phyloP scores from a whole-genome alignment of 1,140 invertebrate species.

The Battus philenor region DNA sequence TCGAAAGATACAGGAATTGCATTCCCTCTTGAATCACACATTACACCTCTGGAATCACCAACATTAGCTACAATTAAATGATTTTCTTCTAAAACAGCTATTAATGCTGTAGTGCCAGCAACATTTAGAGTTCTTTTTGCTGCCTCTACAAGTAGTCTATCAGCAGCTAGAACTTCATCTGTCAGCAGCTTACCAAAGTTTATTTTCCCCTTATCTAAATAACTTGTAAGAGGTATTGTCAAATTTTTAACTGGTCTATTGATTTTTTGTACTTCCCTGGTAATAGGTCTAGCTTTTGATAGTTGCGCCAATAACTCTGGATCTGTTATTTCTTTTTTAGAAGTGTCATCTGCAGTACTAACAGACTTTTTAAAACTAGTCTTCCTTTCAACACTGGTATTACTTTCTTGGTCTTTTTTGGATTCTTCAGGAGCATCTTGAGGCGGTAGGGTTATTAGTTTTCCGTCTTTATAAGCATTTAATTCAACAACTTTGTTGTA shows the following conservation, averaged over 20 bases:
- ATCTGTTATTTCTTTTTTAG: slow-evolving; percentile 81
- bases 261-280: slow-evolving; percentile 77
- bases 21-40: slow-evolving; percentile 93
- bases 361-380: slow-evolving; percentile 82
- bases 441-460: slow-evolving; percentile 48
- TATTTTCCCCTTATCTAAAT: slow-evolving; percentile 83
- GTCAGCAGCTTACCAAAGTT: slow-evolving; percentile 89
- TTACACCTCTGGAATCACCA: slow-evolving; percentile 95
- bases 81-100: slow-evolving; percentile 89
- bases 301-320: slow-evolving; percentile 81
- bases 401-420: slow-evolving; percentile 60
- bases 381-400: slow-evolving; percentile 72
- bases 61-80: slow-evolving; percentile 95
- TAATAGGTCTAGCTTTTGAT: slow-evolving; percentile 79
- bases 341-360: slow-evolving; percentile 76
- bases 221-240: slow-evolving; percentile 65
- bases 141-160: slow-evolving; percentile 85
- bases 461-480: slow-evolving; percentile 81
- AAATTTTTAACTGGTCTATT: slow-evolving; percentile 52
- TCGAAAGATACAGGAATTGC: slow-evolving; percentile 96
- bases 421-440: slow-evolving; percentile 63
- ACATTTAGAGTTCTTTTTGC: slow-evolving; percentile 90
- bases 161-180: slow-evolving; percentile 89
- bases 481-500: slow-evolving; percentile 84
- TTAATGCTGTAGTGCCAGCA: slow-evolving; percentile 94